These are phyloP conservation scores for Polietes domitor DNA, from an alignment of 2,888 invertebrate species.

Conservation along the genomic window DNA sequence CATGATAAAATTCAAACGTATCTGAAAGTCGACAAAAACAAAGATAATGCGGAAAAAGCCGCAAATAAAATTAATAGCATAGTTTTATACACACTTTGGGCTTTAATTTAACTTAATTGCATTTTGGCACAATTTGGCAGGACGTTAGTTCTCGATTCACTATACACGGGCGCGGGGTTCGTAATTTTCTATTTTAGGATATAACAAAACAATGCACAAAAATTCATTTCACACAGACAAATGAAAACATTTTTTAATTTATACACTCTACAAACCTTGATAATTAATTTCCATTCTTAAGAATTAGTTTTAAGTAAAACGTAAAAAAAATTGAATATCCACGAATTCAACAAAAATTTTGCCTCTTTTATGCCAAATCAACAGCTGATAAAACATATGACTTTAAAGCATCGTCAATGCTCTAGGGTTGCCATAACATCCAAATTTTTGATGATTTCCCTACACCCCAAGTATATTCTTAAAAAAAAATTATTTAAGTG, in stretches of 20 bases:
- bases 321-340: not conserved
- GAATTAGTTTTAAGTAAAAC: not conserved
- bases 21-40: not conserved
- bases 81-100: conserved; percentile 9
- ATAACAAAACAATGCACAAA: not conserved
- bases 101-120: not conserved
- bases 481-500: not conserved
- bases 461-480: too few relatives aligned
- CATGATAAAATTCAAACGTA: not conserved
- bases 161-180: not conserved
- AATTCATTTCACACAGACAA: too few relatives aligned
- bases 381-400: not conserved
- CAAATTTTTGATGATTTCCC: too few relatives aligned
- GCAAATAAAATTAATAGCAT: not conserved
- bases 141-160: not conserved
- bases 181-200: not conserved
- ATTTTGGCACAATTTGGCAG: not conserved
- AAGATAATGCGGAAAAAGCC: too few relatives aligned
- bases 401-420: too few relatives aligned
- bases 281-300: not conserved
- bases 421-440: not conserved
- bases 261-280: not conserved
- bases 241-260: too few relatives aligned
- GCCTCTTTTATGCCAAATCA: not conserved
- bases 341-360: not conserved